Evolutionary conservation across 2,888 invertebrate species (phyloP).

Genomic region (Macrosoma leucophasiata): DNA sequence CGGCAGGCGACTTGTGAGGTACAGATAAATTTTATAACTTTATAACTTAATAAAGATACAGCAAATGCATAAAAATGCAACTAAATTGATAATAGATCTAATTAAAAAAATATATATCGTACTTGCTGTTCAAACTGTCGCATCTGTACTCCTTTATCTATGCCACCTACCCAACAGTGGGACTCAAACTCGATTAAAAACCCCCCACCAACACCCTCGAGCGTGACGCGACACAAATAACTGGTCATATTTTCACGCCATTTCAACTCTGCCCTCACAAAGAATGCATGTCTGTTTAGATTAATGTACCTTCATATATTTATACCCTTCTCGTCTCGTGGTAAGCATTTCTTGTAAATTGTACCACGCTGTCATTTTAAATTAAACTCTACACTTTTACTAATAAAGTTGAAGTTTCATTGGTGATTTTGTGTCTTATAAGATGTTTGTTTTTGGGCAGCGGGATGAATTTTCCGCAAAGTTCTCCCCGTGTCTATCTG

Average conservation of each 20-base stretch:
- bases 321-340: slow-evolving; percentile 57
- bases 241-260: slow-evolving; percentile 71
- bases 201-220: slow-evolving; percentile 40
- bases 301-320: slow-evolving; percentile 74
- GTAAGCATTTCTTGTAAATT: slow-evolving; percentile 39
- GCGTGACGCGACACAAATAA: slow-evolving; percentile 60
- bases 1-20: no score
- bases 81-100: no score
- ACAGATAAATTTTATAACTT: no score
- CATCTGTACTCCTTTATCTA: slow-evolving; percentile 15
- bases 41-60: no score
- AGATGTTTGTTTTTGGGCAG: slow-evolving; percentile 25
- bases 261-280: slow-evolving; percentile 68
- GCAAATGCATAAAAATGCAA: no score
- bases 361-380: slow-evolving; percentile 29
- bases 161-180: slow-evolving; percentile 13
- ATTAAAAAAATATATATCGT: no score
- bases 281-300: slow-evolving; percentile 67
- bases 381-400: slow-evolving; percentile 14
- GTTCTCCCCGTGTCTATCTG: slow-evolving; percentile 69
- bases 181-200: slow-evolving; percentile 24
- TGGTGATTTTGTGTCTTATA: no score
- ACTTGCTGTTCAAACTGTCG: no score
- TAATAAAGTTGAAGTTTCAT: slow-evolving; percentile 17
- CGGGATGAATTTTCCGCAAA: slow-evolving; percentile 67